These are phyloP conservation scores for Chaetops frenatus DNA, from an alignment of 2,113 vertebrate genomes.

Conservation along the genomic window DNA sequence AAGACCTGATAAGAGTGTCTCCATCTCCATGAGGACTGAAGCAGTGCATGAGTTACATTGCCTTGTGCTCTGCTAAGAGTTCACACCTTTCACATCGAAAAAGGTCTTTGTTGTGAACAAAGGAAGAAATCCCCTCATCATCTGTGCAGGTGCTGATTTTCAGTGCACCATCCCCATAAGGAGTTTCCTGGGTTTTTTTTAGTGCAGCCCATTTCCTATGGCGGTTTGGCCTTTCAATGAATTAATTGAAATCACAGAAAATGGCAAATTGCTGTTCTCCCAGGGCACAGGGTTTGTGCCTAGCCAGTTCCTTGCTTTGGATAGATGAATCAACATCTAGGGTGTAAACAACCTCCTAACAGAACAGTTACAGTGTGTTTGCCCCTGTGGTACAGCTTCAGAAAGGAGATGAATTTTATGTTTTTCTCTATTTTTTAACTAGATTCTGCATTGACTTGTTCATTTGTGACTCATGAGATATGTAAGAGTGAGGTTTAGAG, in stretches of 20 bases:
- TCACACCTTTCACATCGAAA: not conserved
- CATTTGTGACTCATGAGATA: not conserved
- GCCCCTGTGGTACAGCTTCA: not conserved
- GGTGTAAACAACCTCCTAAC: not conserved
- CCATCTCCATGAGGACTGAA: not conserved
- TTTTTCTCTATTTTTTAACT: not conserved
- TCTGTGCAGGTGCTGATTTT: slow-evolving; percentile 21
- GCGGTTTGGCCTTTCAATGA: not conserved
- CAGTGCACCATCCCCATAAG: slow-evolving; percentile 24
- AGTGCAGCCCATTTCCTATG: slow-evolving; percentile 17
- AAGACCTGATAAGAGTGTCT: not conserved
- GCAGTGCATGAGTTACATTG: not conserved
- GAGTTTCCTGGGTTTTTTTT: not conserved
- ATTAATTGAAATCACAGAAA: not conserved
- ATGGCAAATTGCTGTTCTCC: not conserved
- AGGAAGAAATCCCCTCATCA: not conserved
- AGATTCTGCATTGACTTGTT: not conserved
- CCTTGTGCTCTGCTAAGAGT: not conserved
- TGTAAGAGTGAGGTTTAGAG: not conserved
- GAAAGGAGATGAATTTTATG: not conserved
- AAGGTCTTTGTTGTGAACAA: not conserved
- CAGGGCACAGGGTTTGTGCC: not conserved
- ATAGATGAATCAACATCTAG: not conserved
- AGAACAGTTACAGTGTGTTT: not conserved
- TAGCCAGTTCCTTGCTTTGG: not conserved